Evolutionary conservation across 2,113 vertebrate species (phyloP), one percentile per base, ranked within the genome.

Genomic region (Cyanoramphus novaezelandiae): DNA sequence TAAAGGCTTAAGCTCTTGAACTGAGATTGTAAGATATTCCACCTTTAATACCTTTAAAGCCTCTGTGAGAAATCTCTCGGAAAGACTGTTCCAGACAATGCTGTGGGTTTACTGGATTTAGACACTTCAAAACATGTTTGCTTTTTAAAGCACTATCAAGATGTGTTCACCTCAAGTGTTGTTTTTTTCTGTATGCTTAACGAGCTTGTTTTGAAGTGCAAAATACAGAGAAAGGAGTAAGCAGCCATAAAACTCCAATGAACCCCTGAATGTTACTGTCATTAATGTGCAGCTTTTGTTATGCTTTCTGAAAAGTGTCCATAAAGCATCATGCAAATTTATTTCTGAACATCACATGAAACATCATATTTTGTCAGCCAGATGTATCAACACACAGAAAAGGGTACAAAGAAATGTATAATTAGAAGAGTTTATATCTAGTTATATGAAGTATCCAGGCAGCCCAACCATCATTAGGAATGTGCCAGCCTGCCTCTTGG

Each of bases 1-100:
- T 92, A 94, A 91, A 96, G 82, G 90, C 92, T 97, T 95, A 97
- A 96, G 93, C 71, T 72, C 88, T 94, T 94, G 78, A 92, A 82
- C 55, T n/a, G 96, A 95, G 95, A 82, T 11, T 68, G 87, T 75
- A 80, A 95, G 79, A 85, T 90, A 89, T 89, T 97, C 83, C 72
- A 92, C 55, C 79, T 69, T 75, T 96, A 96, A 93, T 85, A 95
- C 63, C 88, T 89, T 55, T 63, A 95, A 97, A 97, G 81, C 74
- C 81, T 52, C 81, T 86, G 71, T 63, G 82, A 93, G 93, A 82
- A 92, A 91, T 83, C 94, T 93, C 92, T 44, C 78, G 43, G 55
- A 47, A 78, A 86, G 82, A 33, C 41, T 63, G 79, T 49, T 88
- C 11, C 81, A 64, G 60, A 77, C 60, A 89, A 27, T 24, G 49